Conservation (phyloP, 1,140 invertebrate genomes). For the Cylas formicarius region DNA sequence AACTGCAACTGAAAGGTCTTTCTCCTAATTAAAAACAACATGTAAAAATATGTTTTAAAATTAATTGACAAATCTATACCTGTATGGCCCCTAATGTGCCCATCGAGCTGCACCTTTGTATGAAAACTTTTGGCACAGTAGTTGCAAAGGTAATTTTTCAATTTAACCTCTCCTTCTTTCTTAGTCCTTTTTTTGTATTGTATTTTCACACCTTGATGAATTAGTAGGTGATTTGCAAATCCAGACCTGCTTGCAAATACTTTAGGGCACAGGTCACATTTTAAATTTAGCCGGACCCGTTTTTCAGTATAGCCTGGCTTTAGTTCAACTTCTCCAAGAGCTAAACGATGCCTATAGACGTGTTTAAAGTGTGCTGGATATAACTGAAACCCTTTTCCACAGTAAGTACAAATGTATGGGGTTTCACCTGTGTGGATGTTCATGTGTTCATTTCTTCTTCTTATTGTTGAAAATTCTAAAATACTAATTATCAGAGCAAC, state of each 20-base stretch:
- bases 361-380: constrained; percentile 25
- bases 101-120: constrained; percentile 18
- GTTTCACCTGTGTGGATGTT: constrained; percentile 35
- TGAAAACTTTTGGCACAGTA: constrained; percentile 23
- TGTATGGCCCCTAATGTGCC: constrained; percentile 20
- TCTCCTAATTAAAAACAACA: constrained; percentile 10
- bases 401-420: constrained; percentile 32
- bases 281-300: constrained; percentile 20
- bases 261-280: constrained; percentile 23
- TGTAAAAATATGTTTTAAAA: not conserved
- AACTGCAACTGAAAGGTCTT: constrained; percentile 11
- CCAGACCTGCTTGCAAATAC: constrained; percentile 23
- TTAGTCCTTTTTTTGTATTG: constrained; percentile 22
- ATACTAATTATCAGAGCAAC: not conserved
- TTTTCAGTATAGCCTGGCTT: constrained; percentile 23
- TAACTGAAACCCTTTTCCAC: constrained; percentile 28
- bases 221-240: constrained; percentile 24
- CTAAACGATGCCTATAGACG: constrained; percentile 19
- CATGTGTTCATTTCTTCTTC: constrained; percentile 39
- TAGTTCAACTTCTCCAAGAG: constrained; percentile 20
- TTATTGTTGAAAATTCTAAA: constrained; percentile 18
- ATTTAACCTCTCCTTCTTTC: constrained; percentile 13
- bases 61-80: no score
- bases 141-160: constrained; percentile 23
- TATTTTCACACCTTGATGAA: constrained; percentile 23